Base-by-base conservation (phyloP, 2,888 invertebrate species). In the Sycophila texana region DNA sequence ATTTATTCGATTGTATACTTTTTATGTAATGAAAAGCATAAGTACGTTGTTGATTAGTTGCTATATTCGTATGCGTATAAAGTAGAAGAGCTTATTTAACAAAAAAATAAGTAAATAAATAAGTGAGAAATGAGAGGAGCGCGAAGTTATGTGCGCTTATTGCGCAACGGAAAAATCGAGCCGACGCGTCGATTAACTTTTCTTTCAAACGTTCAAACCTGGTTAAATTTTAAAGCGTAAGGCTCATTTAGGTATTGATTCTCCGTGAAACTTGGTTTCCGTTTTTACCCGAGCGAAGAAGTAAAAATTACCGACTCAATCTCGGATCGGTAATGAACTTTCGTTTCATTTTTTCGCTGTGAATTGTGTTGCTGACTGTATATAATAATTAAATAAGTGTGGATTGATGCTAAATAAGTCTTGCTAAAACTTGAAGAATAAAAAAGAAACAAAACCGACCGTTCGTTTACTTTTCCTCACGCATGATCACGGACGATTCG, bases 21-120 rank as follows among this genome's bases (percentile, higher is more conserved):
- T 83, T 83, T 81, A 83, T 83, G 82, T 83, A 82, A 75, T 13
- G 55, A 75, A 71, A 18, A 65, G 60, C 66, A 77, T 74, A 71
- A 72, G 68, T 83, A 84, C 82, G 82, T 86, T 86, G 86, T 87
- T 86, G 78, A 87, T 86, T 87, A 86, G 85, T 86, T 85, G 82
- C 83, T 85, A 82, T 84, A 70, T 39, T 66, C 63, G 71, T 65
- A 51, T 60, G 77, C 71, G 53, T 75, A 55, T 78, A 74, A 70
- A 68, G 67, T 68, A 77, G 68, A 71, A 70, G 74, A 77, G 77
- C 77, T 80, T 77, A 68, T 73, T 76, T 53, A 65, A 74, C 13
- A 47, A 72, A 65, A 60, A 57, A 22, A 58, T 14, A 71, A 12
- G 26, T 5, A 16, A 61, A 5, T 1, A 58, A 58, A 12, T 18